Base-by-base conservation (phyloP, 2,888 invertebrate species). In the Saturnia japonica region DNA sequence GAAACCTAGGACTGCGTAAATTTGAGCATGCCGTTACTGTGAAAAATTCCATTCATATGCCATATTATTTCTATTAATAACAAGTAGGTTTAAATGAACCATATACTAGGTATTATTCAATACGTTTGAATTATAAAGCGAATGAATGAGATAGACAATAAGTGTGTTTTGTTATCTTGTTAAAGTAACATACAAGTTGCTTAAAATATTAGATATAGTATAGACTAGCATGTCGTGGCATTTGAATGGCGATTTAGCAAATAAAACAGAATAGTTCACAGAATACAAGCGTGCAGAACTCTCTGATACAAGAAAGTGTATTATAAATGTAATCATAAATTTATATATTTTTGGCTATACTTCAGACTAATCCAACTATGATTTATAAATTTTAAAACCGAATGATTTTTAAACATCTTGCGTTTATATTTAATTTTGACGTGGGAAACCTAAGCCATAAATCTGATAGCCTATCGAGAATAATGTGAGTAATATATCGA, bases 241-340 rank as follows among this genome's bases (percentile, higher is more conserved):
- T 60, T 60, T 68, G 60, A 68, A 71, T 51, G 42, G 64, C 64
- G 47, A 51, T 40, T 60, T 28, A 68, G 16, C 64, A 71, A 68
- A 40, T 64, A 68, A 68, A 62, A 43, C 34, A 51, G 19, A 45
- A 64, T 60, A 54, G 62, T 25, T 67, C 51, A 14, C 47, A 51
- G 51, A 40, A 28, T 22, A 43, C 28, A 68, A 47, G 34, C 47
- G 51, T 28, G 42, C 34, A 28, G n/a, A n/a, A 7, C 25, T 40
- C 14, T 64, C 16, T 68, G 42, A 45, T 45, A 60, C 66, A 67
- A 45, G 40, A 64, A 62, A 66, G 28, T 28, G 28, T 68, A 60
- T 9, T 54, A 70, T 71, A 68, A 64, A 71, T 45, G 47, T 68
- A 25, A 68, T 57, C 40, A 28, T 60, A 62, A 70, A 68, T 68